A percentile compares a stretch with the other conserved stretches of the same genome.
phyloP scores from a whole-genome alignment of 1,140 invertebrate genomes.

The Bombus sibiricus region DNA sequence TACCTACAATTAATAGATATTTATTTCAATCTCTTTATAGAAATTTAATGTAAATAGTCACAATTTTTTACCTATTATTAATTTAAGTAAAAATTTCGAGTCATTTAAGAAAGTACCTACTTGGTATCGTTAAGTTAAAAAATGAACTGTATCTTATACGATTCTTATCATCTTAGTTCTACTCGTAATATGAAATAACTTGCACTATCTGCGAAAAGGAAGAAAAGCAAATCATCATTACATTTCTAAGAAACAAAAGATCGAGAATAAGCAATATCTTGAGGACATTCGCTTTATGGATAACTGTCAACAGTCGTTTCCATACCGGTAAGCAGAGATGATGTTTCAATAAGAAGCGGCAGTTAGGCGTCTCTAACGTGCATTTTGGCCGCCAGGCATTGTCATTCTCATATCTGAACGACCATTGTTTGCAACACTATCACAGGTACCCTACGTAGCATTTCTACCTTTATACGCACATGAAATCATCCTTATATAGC shows the following conservation, averaged over 20 bases:
- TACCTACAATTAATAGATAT: too few relatives aligned
- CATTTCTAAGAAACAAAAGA: slow-evolving; percentile 35
- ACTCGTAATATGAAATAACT: too few relatives aligned
- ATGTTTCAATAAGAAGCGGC: slow-evolving; percentile 78
- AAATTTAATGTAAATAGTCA: too few relatives aligned
- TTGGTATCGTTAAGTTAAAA: too few relatives aligned
- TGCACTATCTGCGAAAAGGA: background rate
- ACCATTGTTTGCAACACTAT: slow-evolving; percentile 60
- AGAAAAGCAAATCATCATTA: slow-evolving; percentile 50
- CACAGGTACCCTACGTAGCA: slow-evolving; percentile 53
- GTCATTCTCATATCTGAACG: slow-evolving; percentile 73
- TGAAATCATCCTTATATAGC: slow-evolving; percentile 46
- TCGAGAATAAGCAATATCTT: slow-evolving; percentile 5
- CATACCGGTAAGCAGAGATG: slow-evolving; percentile 66
- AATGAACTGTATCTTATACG: too few relatives aligned
- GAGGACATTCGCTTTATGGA: slow-evolving; percentile 72
- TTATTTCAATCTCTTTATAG: too few relatives aligned
- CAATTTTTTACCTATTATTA: too few relatives aligned
- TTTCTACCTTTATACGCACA: slow-evolving; percentile 55
- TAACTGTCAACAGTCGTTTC: slow-evolving; percentile 66
- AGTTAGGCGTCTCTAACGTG: slow-evolving; percentile 75
- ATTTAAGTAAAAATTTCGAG: too few relatives aligned
- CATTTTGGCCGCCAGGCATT: slow-evolving; percentile 72
- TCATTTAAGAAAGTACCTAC: too few relatives aligned
- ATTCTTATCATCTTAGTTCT: too few relatives aligned